These are phyloP conservation scores for rat (Rattus norvegicus) DNA, from an alignment of 2,113 vertebrate species.

Conservation along the genomic window GRCr8 NC_086031.1:83374001-83374500, in stretches of 20 bases:
- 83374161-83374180: not conserved
- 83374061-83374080: not conserved
- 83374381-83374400: not conserved
- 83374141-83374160: not conserved
- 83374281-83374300: not conserved
- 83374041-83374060: not conserved
- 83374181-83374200: not conserved
- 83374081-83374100: not conserved
- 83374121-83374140: not conserved
- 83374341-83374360: not conserved
- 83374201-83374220: not conserved
- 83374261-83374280: not conserved
- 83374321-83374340: not conserved
- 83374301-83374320: not conserved
- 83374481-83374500: not conserved
- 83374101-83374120: not conserved
- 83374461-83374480: slow-evolving; percentile 5
- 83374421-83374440: slow-evolving; percentile 4
- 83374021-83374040: not conserved
- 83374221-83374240: not conserved
- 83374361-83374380: not conserved
- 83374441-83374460: slow-evolving; percentile 25
- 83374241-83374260: not conserved
- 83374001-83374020: not conserved
- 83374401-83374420: not conserved